phyloP scores from a whole-genome alignment of 1,140 invertebrate species.

The Magallana gigas region DNA sequence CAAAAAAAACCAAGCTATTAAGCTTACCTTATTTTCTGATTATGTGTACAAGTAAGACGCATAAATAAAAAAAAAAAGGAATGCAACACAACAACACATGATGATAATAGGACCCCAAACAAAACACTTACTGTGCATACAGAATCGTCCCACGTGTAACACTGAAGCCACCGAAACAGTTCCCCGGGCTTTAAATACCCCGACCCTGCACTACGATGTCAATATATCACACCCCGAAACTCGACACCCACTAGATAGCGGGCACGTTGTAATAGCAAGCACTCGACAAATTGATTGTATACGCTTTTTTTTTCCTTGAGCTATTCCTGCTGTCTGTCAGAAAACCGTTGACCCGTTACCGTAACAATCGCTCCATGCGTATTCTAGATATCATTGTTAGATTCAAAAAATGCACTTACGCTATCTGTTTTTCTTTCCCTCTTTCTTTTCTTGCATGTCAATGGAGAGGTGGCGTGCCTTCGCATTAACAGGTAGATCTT shows the following conservation, averaged over 20 bases:
- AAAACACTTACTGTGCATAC: not conserved
- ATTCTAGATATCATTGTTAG: not conserved
- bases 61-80: not conserved
- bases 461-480: too few relatives aligned
- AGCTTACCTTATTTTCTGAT: too few relatives aligned
- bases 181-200: slow-evolving; percentile 23
- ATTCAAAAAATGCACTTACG: not conserved
- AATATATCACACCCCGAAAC: slow-evolving; percentile 19
- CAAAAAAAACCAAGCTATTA: too few relatives aligned
- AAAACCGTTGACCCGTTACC: slow-evolving; percentile 8
- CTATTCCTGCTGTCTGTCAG: not conserved
- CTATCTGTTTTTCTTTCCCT: too few relatives aligned
- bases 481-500: too few relatives aligned
- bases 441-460: too few relatives aligned
- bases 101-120: not conserved
- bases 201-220: not conserved
- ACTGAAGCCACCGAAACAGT: not conserved
- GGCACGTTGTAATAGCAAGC: not conserved
- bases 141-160: not conserved
- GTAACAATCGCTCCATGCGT: not conserved
- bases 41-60: too few relatives aligned
- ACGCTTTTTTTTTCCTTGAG: not conserved
- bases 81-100: not conserved
- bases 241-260: not conserved
- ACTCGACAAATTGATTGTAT: slow-evolving; percentile 24